Evolutionary conservation across 2,888 invertebrate species (phyloP).

Genomic region (Perizoma affinitatum): DNA sequence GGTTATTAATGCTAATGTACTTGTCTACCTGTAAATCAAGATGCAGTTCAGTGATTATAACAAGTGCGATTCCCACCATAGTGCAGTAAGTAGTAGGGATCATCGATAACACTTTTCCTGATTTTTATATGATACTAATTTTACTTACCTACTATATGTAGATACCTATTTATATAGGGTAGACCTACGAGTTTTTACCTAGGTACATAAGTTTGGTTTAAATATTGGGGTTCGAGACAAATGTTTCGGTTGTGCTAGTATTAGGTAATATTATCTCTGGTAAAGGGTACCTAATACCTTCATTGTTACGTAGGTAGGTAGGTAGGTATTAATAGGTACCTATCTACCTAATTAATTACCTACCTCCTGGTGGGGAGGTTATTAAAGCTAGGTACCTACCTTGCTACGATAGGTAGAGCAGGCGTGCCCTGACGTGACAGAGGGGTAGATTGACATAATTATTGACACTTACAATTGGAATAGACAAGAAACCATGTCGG

Average conservation of each 20-base stretch:
- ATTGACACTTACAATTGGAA: background rate
- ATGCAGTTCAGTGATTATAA: no score
- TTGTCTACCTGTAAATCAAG: no score
- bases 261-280: no score
- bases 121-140: no score
- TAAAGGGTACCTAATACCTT: no score
- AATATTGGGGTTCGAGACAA: no score
- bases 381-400: no score
- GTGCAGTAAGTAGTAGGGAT: background rate
- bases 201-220: conserved; percentile 5
- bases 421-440: background rate
- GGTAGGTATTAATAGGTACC: conserved; percentile 9
- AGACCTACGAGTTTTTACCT: conserved; percentile 3
- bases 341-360: background rate
- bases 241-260: no score
- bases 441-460: background rate
- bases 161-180: conserved; percentile 14
- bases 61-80: background rate
- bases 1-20: no score
- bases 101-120: background rate
- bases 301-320: background rate
- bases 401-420: no score
- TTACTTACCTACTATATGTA: background rate
- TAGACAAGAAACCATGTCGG: background rate
- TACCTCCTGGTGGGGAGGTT: no score